phyloP scores from a whole-genome alignment of 2,797 vertebrate genomes.

The Sus cebifrons region DNA sequence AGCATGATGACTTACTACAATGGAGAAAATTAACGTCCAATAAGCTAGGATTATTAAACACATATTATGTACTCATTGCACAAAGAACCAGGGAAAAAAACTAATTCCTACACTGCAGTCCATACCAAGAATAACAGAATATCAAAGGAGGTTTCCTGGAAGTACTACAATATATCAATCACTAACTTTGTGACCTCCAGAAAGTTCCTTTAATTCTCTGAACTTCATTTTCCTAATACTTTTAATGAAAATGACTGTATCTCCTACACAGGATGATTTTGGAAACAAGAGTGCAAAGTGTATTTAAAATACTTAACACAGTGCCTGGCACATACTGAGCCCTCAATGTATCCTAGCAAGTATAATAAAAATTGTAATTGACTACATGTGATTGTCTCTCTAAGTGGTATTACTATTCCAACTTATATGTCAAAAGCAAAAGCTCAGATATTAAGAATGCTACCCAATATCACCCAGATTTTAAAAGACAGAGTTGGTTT shows the following conservation, averaged over 20 bases:
- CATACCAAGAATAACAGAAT: neutral
- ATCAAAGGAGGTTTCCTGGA: neutral
- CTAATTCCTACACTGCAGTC: neutral
- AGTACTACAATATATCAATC: neutral
- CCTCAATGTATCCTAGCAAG: neutral
- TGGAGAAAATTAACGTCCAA: neutral
- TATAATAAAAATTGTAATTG: constrained; percentile 5
- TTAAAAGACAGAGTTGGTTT: neutral
- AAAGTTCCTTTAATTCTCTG: neutral
- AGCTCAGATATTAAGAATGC: neutral
- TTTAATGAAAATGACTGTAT: neutral
- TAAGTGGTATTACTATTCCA: neutral
- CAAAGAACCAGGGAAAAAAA: neutral
- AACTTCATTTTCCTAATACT: neutral
- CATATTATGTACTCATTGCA: neutral
- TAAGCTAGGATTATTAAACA: neutral
- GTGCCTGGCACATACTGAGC: neutral
- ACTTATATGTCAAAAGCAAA: constrained; percentile 20
- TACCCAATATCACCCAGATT: neutral
- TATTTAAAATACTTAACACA: neutral
- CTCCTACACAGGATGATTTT: neutral
- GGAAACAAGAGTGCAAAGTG: neutral
- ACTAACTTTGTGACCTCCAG: neutral
- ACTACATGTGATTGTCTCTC: neutral
- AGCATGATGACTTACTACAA: neutral